phyloP scores from a whole-genome alignment of 2,113 vertebrate species.

The Azemiops feae region DNA sequence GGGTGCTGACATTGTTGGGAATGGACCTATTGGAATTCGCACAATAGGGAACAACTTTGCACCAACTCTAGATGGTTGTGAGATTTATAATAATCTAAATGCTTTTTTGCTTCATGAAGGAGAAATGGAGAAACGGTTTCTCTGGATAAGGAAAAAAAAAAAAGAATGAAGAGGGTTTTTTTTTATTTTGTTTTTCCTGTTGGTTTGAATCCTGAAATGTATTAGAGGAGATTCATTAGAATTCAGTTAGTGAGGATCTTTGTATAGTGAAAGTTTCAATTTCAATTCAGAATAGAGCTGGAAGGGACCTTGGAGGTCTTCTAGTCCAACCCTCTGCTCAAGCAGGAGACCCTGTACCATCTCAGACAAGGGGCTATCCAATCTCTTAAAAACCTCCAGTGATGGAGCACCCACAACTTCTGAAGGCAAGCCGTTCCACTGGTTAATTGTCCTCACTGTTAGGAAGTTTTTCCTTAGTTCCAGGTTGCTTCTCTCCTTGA shows the following conservation, averaged over 20 bases:
- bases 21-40: too few species aligned
- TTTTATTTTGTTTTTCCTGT: neutral
- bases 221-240: neutral
- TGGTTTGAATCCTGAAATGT: neutral
- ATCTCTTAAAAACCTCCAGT: too few species aligned
- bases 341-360: too few species aligned
- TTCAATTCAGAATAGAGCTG: too few species aligned
- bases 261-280: neutral
- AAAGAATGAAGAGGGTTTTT: neutral
- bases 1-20: constrained; percentile 40
- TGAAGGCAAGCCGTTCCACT: too few species aligned
- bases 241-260: neutral
- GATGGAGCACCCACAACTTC: too few species aligned
- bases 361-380: too few species aligned
- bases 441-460: too few species aligned
- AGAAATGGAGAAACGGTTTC: neutral
- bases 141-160: neutral
- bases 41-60: neutral
- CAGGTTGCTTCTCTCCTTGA: too few species aligned
- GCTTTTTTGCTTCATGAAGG: neutral
- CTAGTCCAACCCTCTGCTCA: too few species aligned
- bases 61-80: neutral
- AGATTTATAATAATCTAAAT: neutral
- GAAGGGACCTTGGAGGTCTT: too few species aligned
- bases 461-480: too few species aligned